phyloP scores from a whole-genome alignment of 1,140 invertebrate genomes.

The Drosophila murphyi region DNA sequence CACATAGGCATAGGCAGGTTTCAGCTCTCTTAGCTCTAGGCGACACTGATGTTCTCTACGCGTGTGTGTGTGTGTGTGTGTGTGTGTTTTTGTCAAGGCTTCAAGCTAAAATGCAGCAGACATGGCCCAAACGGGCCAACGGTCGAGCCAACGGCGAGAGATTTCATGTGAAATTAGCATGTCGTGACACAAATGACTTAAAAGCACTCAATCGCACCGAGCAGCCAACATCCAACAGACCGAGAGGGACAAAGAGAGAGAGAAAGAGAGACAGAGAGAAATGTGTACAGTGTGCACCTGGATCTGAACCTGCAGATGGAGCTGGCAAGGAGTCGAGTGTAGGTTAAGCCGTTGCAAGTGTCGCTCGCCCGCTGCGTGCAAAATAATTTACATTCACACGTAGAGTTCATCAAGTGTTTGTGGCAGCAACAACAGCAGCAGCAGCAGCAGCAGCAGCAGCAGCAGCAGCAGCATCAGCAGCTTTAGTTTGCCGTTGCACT shows the following conservation, averaged over 20 bases:
- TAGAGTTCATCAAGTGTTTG: conserved; percentile 80
- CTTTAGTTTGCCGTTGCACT: background rate
- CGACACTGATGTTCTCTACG: conserved; percentile 14
- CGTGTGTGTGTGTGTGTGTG: conserved; percentile 26
- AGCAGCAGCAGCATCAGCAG: background rate
- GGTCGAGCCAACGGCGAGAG: conserved; percentile 74
- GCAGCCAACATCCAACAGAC: conserved; percentile 30
- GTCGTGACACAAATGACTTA: conserved; percentile 83
- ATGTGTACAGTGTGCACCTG: conserved; percentile 17
- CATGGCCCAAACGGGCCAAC: conserved; percentile 52
- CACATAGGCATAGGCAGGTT: conserved; percentile 48
- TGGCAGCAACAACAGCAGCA: conserved; percentile 50
- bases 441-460: conserved; percentile 18
- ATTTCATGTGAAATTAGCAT: conserved; percentile 83
- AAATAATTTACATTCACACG: conserved; percentile 81
- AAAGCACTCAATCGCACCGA: conserved; percentile 81
- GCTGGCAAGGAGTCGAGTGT: conserved; percentile 18
- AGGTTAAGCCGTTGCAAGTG: conserved; percentile 67
- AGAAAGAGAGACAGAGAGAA: conserved; percentile 9
- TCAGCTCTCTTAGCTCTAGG: conserved; percentile 43
- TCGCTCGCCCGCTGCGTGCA: conserved; percentile 75
- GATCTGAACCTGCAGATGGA: background rate
- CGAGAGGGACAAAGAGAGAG: conserved; percentile 10
- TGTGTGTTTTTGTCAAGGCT: conserved; percentile 62
- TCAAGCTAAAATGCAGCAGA: conserved; percentile 70